phyloP scores from a whole-genome alignment of 1,140 invertebrate genomes.

The Drosophila ananassae region DNA sequence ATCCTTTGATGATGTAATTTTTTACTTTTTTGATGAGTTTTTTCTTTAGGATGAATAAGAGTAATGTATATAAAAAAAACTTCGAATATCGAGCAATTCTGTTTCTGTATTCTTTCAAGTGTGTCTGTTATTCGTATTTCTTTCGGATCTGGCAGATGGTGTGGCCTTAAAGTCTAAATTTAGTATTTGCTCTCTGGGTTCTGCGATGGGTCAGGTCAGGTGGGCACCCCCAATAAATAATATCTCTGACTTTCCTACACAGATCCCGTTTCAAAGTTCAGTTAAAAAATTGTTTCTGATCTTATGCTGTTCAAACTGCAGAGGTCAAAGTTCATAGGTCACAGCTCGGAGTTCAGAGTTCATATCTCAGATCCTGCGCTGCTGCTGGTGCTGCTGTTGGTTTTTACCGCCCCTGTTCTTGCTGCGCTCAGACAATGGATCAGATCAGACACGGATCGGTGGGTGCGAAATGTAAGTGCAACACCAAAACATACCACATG shows the following conservation, averaged over 20 bases:
- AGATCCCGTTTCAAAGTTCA: conserved; percentile 3
- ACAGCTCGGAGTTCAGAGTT: conserved; percentile 2
- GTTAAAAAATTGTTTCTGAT: neutral
- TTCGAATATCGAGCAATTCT: conserved; percentile 15
- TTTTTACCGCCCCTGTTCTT: conserved; percentile 50
- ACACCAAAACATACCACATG: neutral
- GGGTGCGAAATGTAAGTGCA: neutral
- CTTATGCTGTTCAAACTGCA: neutral
- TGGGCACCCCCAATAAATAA: neutral
- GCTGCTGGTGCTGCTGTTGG: conserved; percentile 50
- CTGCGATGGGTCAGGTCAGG: neutral
- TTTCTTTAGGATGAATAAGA: neutral
- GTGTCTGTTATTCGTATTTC: neutral
- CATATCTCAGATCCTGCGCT: conserved; percentile 31
- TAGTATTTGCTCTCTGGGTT: neutral
- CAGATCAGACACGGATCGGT: conserved; percentile 26
- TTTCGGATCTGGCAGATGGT: neutral
- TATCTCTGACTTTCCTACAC: conserved; percentile 19
- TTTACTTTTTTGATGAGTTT: neutral
- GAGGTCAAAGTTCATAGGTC: neutral
- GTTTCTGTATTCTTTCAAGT: neutral
- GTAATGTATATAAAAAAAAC: neutral
- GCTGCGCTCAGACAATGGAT: conserved; percentile 53
- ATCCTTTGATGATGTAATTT: neutral
- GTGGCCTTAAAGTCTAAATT: neutral